A percentile compares a stretch with the other conserved stretches of the same genome.
Evolutionary conservation across 2,797 vertebrate species (phyloP).

Genomic region (Gouania willdenowi): DNA sequence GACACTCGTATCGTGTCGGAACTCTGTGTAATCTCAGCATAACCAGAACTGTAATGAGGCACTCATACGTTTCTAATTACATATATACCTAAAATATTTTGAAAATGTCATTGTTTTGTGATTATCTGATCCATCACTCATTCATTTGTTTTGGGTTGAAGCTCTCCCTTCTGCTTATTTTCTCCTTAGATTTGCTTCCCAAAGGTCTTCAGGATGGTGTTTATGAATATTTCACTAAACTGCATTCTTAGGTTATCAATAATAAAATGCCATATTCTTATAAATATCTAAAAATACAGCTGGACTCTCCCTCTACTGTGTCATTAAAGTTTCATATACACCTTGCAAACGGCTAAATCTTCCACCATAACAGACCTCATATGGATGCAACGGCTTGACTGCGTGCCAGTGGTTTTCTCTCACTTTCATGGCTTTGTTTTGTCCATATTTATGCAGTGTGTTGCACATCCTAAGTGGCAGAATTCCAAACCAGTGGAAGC

Average conservation of each 20-base stretch:
- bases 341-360: constrained; percentile 52
- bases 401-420: constrained; percentile 27
- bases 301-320: constrained; percentile 54
- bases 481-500: constrained; percentile 18
- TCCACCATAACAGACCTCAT: constrained; percentile 17
- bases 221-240: constrained; percentile 75
- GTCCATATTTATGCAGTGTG: background rate
- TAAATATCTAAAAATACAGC: constrained; percentile 80
- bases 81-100: background rate
- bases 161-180: constrained; percentile 15
- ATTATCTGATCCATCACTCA: constrained; percentile 20
- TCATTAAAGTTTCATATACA: constrained; percentile 70
- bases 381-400: constrained; percentile 17
- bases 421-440: constrained; percentile 17
- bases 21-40: too few relatives aligned
- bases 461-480: background rate
- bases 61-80: background rate
- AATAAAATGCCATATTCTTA: constrained; percentile 78
- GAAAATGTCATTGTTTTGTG: background rate
- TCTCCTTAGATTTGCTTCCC: constrained; percentile 52
- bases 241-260: constrained; percentile 79
- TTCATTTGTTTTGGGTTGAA: constrained; percentile 18
- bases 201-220: constrained; percentile 52
- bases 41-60: background rate
- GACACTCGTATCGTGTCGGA: too few relatives aligned